A percentile compares a stretch with the other conserved stretches of the same genome.
These are phyloP conservation scores for Dinothrombium tinctorium DNA, from an alignment of 1,140 invertebrate genomes.

Conservation along the genomic window DNA sequence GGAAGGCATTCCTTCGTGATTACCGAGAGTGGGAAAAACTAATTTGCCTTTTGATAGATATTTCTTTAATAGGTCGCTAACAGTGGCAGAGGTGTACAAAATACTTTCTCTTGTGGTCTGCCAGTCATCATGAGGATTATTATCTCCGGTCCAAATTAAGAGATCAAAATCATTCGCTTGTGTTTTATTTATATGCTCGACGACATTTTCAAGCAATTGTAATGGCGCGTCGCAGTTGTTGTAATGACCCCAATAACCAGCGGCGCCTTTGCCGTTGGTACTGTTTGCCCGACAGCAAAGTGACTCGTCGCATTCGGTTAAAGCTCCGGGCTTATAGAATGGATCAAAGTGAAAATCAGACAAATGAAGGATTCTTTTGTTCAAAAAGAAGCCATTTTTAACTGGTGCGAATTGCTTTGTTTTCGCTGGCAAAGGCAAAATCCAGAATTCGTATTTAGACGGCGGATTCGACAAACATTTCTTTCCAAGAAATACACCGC, in stretches of 20 bases:
- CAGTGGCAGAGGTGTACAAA: too few species aligned
- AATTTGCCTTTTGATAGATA: too few species aligned
- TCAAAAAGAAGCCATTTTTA: too few species aligned
- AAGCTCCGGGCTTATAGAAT: slow-evolving; percentile 64
- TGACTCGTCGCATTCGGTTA: slow-evolving; percentile 69
- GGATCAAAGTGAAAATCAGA: slow-evolving; percentile 83
- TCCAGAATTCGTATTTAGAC: too few species aligned
- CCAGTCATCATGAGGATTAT: too few species aligned
- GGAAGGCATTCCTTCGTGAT: slow-evolving; percentile 80
- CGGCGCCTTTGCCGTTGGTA: slow-evolving; percentile 37
- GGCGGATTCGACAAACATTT: too few species aligned
- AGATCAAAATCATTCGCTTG: slow-evolving; percentile 73
- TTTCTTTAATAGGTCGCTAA: too few species aligned
- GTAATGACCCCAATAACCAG: slow-evolving; percentile 76
- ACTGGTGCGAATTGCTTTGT: too few species aligned
- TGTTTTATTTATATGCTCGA: slow-evolving; percentile 56
- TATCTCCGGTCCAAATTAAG: slow-evolving; percentile 88
- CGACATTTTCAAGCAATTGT: slow-evolving; percentile 65
- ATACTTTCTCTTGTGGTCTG: too few species aligned
- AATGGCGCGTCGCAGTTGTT: slow-evolving; percentile 66
- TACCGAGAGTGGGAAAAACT: too few species aligned
- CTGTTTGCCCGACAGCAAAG: slow-evolving; percentile 46
- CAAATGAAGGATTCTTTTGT: slow-evolving; percentile 55
- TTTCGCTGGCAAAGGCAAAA: too few species aligned
- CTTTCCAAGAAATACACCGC: too few species aligned